Conservation (phyloP, 1,140 invertebrate genomes). For the Proales similis region DNA sequence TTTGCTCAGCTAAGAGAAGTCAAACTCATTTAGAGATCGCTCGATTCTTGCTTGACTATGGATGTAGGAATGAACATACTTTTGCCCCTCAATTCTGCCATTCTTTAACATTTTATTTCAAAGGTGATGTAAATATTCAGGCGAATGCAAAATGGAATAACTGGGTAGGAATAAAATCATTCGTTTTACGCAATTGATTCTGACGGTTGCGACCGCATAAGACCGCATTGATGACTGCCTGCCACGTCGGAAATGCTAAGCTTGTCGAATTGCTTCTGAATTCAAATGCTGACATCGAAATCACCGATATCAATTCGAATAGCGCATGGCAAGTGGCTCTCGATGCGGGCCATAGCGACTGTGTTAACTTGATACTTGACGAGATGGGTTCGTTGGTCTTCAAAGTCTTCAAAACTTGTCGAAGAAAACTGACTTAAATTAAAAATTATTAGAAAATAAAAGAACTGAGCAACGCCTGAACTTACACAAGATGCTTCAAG, state of each 20-base stretch:
- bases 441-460: too few species aligned
- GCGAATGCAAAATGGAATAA: slow-evolving; percentile 26
- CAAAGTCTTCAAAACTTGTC: too few species aligned
- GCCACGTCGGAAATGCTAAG: slow-evolving; percentile 1
- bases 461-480: slow-evolving; percentile 14
- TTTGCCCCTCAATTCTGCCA: not conserved
- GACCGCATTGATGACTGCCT: slow-evolving; percentile 21
- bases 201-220: too few species aligned
- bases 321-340: slow-evolving; percentile 30
- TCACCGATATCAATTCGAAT: slow-evolving; percentile 5
- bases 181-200: not conserved
- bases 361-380: slow-evolving; percentile 31
- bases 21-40: slow-evolving; percentile 10
- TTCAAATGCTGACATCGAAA: slow-evolving; percentile 20
- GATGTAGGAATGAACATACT: slow-evolving; percentile 16
- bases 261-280: slow-evolving; percentile 19
- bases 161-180: not conserved
- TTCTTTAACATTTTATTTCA: not conserved
- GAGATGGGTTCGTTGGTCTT: too few species aligned
- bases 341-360: slow-evolving; percentile 6
- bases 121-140: slow-evolving; percentile 31
- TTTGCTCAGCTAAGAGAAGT: slow-evolving; percentile 12
- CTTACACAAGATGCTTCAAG: slow-evolving; percentile 9
- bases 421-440: too few species aligned
- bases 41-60: slow-evolving; percentile 4